Percentiles rank a stretch among this genome's conserved stretches.
These are phyloP conservation scores for Hippolais icterina DNA, from an alignment of 2,113 vertebrate species.

Conservation along the genomic window DNA sequence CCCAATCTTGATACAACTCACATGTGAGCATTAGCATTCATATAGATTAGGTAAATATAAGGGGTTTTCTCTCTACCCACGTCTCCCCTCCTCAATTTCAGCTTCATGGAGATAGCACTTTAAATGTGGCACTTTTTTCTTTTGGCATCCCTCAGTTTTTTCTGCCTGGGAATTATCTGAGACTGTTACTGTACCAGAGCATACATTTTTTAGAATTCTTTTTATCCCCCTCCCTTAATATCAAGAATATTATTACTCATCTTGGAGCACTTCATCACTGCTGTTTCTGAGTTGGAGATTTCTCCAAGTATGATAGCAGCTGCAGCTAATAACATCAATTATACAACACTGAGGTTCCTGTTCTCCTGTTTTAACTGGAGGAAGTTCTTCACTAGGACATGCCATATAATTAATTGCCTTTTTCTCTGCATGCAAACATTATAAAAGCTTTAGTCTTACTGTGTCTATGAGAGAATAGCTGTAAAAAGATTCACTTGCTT, in stretches of 20 bases:
- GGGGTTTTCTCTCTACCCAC: not conserved
- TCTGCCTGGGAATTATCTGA: not conserved
- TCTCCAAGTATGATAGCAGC: not conserved
- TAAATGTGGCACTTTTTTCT: not conserved
- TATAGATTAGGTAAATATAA: not conserved
- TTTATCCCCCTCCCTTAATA: not conserved
- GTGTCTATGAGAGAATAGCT: rapidly evolving
- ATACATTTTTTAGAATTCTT: not conserved
- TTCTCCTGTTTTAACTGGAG: not conserved
- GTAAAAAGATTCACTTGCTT: not conserved
- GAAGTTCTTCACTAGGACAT: not conserved
- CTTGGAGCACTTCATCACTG: constrained; percentile 2
- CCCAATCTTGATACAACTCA: not conserved
- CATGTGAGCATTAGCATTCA: not conserved
- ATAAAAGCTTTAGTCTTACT: not conserved
- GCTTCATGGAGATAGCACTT: not conserved
- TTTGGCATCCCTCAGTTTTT: not conserved
- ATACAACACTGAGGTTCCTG: not conserved
- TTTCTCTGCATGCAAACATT: not conserved
- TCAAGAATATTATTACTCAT: not conserved
- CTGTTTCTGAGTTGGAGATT: constrained; percentile 5
- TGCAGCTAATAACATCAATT: not conserved
- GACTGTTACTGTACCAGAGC: not conserved
- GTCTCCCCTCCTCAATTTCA: not conserved
- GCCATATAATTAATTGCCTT: not conserved